Base-by-base conservation (phyloP, 2,113 vertebrate species). In the Microcebus ravelobensis region DNA sequence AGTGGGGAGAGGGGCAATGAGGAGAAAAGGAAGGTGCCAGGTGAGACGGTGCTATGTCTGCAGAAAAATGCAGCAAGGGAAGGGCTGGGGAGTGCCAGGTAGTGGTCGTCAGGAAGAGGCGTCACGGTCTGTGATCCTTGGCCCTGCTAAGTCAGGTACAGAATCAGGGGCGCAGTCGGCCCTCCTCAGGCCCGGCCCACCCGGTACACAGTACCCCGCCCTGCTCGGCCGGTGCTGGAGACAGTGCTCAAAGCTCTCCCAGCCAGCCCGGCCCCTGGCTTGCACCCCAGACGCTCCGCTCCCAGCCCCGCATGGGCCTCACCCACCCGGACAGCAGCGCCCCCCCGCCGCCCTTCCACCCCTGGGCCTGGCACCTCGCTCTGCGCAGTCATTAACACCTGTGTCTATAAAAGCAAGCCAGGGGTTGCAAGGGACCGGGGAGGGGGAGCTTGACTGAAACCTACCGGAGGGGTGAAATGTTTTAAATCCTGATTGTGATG, bases 221-320 rank as follows among this genome's bases (percentile, higher is more conserved):
- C 55, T 31, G 1, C 31, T 70, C 45, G 7, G 8, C 10, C 55
- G 4, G n/a, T 6, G 12, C 61, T 70, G 10, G 52, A 45, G 45
- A 45, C 45, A 45, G 45, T 45, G 45, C 45, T 45, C 45, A 45
- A 45, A 45, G 45, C 7, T 45, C 45, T 1, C 45, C 7, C 45
- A 1, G 45, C 45, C 45, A 45, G 45, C 45, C 45, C 8, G 45
- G 45, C 45, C 18, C 34, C 1, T 2, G 36, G 34, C 77, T 82
- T 34, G 34, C 52, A 55, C 57, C 13, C 17, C 27, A 21, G 63
- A 61, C 9, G 5, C 39, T 34, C 39, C 0, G 7, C 21, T 34
- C 17, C 73, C 52, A n/a, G 23, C 18, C 7, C 6, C 6, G 34
- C 5, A 0, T 29, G 11, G 9, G 0, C 61, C 34, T 57, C 0